Conservation (phyloP, 2,888 invertebrate species). For the Archaeoteleia sp. region DNA sequence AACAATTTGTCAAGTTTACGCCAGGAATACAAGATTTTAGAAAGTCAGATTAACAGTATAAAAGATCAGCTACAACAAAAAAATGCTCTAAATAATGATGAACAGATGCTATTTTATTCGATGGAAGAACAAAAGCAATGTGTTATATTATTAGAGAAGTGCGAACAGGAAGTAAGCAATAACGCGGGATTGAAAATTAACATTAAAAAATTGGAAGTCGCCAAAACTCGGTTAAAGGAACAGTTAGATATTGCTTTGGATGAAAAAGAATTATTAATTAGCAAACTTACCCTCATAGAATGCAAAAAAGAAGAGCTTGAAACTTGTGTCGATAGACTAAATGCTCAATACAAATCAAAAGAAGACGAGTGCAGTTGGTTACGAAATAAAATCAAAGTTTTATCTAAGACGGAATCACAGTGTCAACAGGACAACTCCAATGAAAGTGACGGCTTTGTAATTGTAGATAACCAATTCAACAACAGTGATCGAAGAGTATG, state of each 20-base stretch:
- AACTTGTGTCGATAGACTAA: slow-evolving; percentile 75
- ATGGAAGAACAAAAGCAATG: slow-evolving; percentile 60
- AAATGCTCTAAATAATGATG: slow-evolving; percentile 19
- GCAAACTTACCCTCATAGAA: slow-evolving; percentile 63
- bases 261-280: slow-evolving; percentile 74
- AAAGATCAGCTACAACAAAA: slow-evolving; percentile 59
- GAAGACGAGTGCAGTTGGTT: slow-evolving; percentile 77
- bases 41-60: slow-evolving; percentile 69
- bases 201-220: slow-evolving; percentile 74
- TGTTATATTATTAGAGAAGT: slow-evolving; percentile 57
- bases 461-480: slow-evolving; percentile 61
- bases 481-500: too few relatives aligned
- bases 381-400: slow-evolving; percentile 75
- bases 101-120: slow-evolving; percentile 54
- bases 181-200: slow-evolving; percentile 75
- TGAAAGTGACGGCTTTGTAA: slow-evolving; percentile 62
- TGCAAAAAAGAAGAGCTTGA: slow-evolving; percentile 76
- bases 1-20: slow-evolving; percentile 78
- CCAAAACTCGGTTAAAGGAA: slow-evolving; percentile 76
- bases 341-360: slow-evolving; percentile 76
- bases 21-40: slow-evolving; percentile 76
- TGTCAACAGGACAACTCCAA: slow-evolving; percentile 59
- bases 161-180: slow-evolving; percentile 60
- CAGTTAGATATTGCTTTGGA: slow-evolving; percentile 76
- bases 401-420: slow-evolving; percentile 65